Conservation (phyloP, 2,113 vertebrate species). For the Neopipo cinnamomea region DNA sequence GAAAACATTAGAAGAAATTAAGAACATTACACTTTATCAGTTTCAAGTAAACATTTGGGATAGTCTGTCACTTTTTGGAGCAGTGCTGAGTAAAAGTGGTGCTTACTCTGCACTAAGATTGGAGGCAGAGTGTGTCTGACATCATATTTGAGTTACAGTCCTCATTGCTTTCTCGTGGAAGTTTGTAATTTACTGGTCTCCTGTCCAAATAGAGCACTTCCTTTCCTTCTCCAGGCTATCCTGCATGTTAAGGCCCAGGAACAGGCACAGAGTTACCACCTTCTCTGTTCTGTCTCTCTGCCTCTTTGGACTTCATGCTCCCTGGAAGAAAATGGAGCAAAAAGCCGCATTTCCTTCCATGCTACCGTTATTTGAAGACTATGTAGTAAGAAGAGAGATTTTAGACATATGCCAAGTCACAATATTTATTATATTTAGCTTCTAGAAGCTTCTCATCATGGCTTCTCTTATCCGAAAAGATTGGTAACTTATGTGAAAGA, state of each 20-base stretch:
- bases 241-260: fast-evolving
- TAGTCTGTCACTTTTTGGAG: not conserved
- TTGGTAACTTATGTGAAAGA: not conserved
- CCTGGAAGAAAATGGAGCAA: not conserved
- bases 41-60: not conserved
- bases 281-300: not conserved
- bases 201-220: not conserved
- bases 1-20: not conserved
- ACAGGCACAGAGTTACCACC: fast-evolving
- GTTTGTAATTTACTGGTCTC: not conserved
- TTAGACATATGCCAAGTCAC: not conserved
- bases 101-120: not conserved
- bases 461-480: not conserved
- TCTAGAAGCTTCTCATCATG: not conserved
- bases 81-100: not conserved
- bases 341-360: not conserved
- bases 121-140: not conserved
- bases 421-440: not conserved
- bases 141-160: not conserved
- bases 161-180: not conserved
- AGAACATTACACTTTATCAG: not conserved
- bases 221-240: not conserved
- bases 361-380: not conserved
- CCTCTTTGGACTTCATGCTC: not conserved
- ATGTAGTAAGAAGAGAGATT: not conserved